phyloP scores from a whole-genome alignment of 2,113 vertebrate species.

The Thinocorus orbignyianus region DNA sequence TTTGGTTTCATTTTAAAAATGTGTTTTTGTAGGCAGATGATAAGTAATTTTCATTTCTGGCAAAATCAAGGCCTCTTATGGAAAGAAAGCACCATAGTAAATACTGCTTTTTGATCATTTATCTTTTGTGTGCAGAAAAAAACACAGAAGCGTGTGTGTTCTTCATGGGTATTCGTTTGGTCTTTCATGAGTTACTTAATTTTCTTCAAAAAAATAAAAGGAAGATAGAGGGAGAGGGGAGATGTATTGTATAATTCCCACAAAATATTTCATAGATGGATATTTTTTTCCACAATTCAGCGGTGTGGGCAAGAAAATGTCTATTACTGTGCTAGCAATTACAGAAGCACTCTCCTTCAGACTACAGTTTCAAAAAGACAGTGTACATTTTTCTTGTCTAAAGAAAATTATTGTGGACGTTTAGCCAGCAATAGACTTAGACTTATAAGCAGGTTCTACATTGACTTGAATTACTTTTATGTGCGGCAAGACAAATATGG shows the following conservation, averaged over 20 bases:
- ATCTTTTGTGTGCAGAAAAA: neutral
- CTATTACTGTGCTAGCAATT: neutral
- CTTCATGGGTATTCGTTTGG: slow-evolving; percentile 5
- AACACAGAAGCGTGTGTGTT: neutral
- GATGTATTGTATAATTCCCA: neutral
- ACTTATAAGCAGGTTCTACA: neutral
- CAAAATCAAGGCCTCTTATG: slow-evolving; percentile 20
- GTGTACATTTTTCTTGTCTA: slow-evolving; percentile 20
- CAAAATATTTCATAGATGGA: neutral
- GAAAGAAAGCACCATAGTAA: neutral
- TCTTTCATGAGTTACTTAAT: neutral
- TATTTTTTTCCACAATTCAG: neutral
- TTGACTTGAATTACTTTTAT: slow-evolving; percentile 44
- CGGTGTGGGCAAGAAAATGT: neutral
- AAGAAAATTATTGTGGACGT: slow-evolving; percentile 46
- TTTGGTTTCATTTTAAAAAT: neutral
- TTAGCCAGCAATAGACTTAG: slow-evolving; percentile 19
- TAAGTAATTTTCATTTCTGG: slow-evolving; percentile 36
- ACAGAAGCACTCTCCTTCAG: neutral
- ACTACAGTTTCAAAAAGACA: slow-evolving; percentile 9
- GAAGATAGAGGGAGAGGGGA: neutral
- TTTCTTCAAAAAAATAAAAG: neutral
- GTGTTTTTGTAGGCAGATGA: neutral
- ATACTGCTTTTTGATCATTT: slow-evolving; percentile 1
- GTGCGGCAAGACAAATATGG: neutral